Base-by-base conservation (phyloP, 2,113 vertebrate species). In the Phyllopteryx taeniolatus region DNA sequence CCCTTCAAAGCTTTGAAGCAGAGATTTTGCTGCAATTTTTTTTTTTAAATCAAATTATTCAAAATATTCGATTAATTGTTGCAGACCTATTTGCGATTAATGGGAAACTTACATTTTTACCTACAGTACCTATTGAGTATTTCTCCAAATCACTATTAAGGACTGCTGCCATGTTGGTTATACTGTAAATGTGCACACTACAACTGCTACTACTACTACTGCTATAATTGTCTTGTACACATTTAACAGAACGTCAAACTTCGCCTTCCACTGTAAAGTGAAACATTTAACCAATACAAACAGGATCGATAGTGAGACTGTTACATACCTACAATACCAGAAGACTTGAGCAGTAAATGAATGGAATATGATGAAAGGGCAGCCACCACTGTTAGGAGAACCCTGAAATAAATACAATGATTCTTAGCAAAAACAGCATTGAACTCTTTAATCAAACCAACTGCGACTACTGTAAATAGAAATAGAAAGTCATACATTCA, bases 301-400 rank as follows among this genome's bases (percentile, higher is more conserved):
- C 47, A 15, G 13, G 10, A 51, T 15, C 4, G 47, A 13, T 51
- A 20, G 53, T 8, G 19, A 54, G 7, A 7, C 9, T 10, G 56
- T 59, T 66, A 82, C 94, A 88, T 89, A 99, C 98, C 98, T 68
- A 99, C 97, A 17, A 99, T 93, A 71, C 98, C 98, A 0, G 98
- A 98, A 43, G 93, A 96, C 86, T 98, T 98, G 73, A 99, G 95
- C 75, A 99, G 93, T 77, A 99, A 87, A 79, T 99, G 98, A 86
- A 99, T 99, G 86, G 98, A 99, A 80, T 99, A 99, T 71, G 94
- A 94, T 27, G 98, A 99, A 44, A 99, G 94, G 54, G 93, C 87
- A 9, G 96, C 96, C 20, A 99, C 95, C 0, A 93, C 93, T 0
- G 96, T 96, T 71, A 99, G 88, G 42, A 98, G 95, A 73, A 96